phyloP scores from a whole-genome alignment of 2,888 invertebrate species.

The Abscondita cerata region DNA sequence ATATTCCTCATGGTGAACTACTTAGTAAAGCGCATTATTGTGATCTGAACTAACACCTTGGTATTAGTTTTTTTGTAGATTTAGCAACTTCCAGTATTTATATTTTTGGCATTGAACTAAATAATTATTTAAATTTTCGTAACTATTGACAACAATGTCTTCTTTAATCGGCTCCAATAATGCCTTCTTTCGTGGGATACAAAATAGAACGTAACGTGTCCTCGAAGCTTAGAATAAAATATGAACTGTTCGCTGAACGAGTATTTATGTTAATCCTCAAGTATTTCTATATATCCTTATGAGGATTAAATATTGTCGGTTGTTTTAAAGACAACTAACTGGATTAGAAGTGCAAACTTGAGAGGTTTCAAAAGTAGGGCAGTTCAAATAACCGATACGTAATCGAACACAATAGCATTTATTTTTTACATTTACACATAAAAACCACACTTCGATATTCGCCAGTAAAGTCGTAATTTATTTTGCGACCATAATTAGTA shows the following conservation, averaged over 20 bases:
- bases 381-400: slow-evolving; percentile 15
- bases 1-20: too few relatives aligned
- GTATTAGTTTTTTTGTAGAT: too few relatives aligned
- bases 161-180: too few relatives aligned
- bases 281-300: slow-evolving; percentile 6
- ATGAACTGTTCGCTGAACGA: not conserved
- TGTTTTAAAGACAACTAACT: slow-evolving; percentile 15
- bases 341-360: slow-evolving; percentile 25
- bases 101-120: too few relatives aligned
- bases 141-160: too few relatives aligned
- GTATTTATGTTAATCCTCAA: slow-evolving; percentile 9
- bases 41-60: too few relatives aligned
- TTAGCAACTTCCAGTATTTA: too few relatives aligned
- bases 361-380: slow-evolving; percentile 24
- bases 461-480: slow-evolving; percentile 5
- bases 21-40: too few relatives aligned
- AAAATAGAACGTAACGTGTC: too few relatives aligned
- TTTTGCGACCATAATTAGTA: not conserved
- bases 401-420: slow-evolving; percentile 11
- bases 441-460: not conserved
- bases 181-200: too few relatives aligned
- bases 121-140: too few relatives aligned
- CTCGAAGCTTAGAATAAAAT: too few relatives aligned
- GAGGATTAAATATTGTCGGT: slow-evolving; percentile 5
- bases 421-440: not conserved